phyloP scores from a whole-genome alignment of 1,140 invertebrate species.

The Mya arenaria region DNA sequence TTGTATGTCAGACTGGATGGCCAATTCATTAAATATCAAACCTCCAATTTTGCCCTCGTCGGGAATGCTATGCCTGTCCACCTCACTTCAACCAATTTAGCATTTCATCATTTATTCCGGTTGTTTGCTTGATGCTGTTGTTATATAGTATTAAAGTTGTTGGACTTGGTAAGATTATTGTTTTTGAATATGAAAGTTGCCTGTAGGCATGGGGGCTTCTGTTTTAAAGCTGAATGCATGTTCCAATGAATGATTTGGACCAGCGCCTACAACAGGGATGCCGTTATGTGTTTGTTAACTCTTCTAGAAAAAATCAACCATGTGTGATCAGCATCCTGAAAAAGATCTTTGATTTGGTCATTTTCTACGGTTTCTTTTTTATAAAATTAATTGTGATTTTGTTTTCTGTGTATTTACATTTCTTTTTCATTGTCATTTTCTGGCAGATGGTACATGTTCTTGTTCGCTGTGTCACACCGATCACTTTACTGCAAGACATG shows the following conservation, averaged over 20 bases:
- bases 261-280: too few species aligned
- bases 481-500: neutral
- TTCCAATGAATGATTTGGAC: neutral
- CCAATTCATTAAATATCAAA: slow-evolving; percentile 49
- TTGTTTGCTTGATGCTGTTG: neutral
- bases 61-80: neutral
- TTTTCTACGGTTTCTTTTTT: neutral
- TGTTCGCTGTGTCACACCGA: neutral
- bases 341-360: neutral
- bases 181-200: neutral
- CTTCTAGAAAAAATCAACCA: neutral
- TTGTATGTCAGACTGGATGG: slow-evolving; percentile 57
- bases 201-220: neutral
- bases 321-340: neutral
- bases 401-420: neutral
- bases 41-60: neutral
- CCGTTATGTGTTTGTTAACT: too few species aligned
- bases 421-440: neutral
- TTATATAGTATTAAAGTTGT: neutral
- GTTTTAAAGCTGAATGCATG: neutral
- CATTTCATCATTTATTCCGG: neutral
- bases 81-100: neutral
- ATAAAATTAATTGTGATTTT: neutral
- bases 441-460: neutral
- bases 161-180: neutral